Percentiles rank a stretch among this genome's conserved stretches.
Evolutionary conservation across 1,140 invertebrate species (phyloP).

Genomic region (Scaptomyza pallida): DNA sequence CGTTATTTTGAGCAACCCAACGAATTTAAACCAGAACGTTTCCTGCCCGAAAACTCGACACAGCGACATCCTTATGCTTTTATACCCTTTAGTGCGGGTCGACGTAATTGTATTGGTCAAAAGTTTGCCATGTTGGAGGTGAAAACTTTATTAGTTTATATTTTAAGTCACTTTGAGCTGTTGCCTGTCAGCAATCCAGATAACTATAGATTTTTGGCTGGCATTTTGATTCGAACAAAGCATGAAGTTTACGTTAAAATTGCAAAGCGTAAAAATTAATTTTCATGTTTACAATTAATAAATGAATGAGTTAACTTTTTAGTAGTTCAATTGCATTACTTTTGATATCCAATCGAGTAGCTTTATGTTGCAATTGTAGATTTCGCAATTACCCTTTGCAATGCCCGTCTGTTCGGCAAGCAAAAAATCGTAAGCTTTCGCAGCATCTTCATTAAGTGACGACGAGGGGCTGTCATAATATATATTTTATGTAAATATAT

Average conservation of each 20-base stretch:
- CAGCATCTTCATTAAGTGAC: constrained; percentile 26
- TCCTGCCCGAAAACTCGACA: constrained; percentile 86
- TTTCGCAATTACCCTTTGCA: constrained; percentile 26
- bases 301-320: background rate
- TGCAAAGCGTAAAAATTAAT: background rate
- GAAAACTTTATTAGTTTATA: constrained; percentile 81
- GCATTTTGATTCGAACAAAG: constrained; percentile 51
- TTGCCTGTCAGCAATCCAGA: constrained; percentile 39
- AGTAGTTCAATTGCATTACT: constrained; percentile 9
- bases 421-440: constrained; percentile 28
- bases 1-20: constrained; percentile 88
- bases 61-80: constrained; percentile 84
- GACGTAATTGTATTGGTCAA: constrained; percentile 68
- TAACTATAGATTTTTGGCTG: constrained; percentile 38
- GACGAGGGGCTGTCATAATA: constrained; percentile 27
- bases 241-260: constrained; percentile 30
- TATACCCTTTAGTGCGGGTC: constrained; percentile 85
- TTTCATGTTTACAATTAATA: too few relatives aligned
- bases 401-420: constrained; percentile 37
- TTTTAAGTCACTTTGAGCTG: constrained; percentile 72
- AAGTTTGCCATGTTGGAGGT: constrained; percentile 84
- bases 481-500: background rate
- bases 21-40: constrained; percentile 90
- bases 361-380: constrained; percentile 55
- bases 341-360: constrained; percentile 57